phyloP scores from a whole-genome alignment of 30 jellyfish, hydroid and myxozoan species.

The Mastigias papua region DNA sequence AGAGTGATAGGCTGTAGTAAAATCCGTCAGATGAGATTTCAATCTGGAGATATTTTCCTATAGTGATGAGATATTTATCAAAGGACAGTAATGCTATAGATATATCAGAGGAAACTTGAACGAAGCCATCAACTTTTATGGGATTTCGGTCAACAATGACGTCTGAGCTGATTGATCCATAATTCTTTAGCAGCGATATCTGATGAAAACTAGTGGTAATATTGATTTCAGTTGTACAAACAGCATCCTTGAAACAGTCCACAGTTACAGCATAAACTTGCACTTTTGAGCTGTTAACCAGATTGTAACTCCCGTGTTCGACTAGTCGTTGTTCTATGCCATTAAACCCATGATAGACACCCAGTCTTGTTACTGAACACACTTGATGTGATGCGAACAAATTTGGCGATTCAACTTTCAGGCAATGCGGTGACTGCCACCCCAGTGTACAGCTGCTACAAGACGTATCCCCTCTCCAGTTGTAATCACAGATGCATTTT shows the following conservation, averaged over 20 bases:
- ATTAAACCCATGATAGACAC: slow-evolving; percentile 10
- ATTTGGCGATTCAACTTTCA: slow-evolving; percentile 10
- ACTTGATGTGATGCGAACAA: not conserved
- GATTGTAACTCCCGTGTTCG: slow-evolving; percentile 1
- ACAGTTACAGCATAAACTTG: slow-evolving; percentile 14
- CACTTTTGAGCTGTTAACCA: slow-evolving; percentile 21
- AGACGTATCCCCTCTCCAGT: slow-evolving; percentile 65
- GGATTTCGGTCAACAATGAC: not conserved
- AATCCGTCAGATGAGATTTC: slow-evolving; percentile 17
- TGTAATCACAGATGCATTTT: slow-evolving; percentile 35
- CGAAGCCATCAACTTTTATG: not conserved
- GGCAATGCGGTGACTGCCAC: slow-evolving; percentile 45
- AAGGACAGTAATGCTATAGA: slow-evolving; percentile 34
- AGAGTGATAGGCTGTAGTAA: slow-evolving; percentile 13
- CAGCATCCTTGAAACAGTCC: slow-evolving; percentile 20
- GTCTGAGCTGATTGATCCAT: not conserved
- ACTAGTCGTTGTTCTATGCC: slow-evolving; percentile 15
- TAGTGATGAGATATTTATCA: slow-evolving; percentile 23
- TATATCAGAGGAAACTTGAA: not conserved
- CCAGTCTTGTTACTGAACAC: slow-evolving; percentile 18
- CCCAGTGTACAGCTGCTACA: slow-evolving; percentile 59
- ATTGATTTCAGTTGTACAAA: slow-evolving; percentile 9
- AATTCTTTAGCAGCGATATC: slow-evolving; percentile 10
- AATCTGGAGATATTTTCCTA: not conserved
- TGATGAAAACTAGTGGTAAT: not conserved